These are phyloP conservation scores for Dione juno DNA, from an alignment of 2,888 invertebrate species.

Conservation along the genomic window DNA sequence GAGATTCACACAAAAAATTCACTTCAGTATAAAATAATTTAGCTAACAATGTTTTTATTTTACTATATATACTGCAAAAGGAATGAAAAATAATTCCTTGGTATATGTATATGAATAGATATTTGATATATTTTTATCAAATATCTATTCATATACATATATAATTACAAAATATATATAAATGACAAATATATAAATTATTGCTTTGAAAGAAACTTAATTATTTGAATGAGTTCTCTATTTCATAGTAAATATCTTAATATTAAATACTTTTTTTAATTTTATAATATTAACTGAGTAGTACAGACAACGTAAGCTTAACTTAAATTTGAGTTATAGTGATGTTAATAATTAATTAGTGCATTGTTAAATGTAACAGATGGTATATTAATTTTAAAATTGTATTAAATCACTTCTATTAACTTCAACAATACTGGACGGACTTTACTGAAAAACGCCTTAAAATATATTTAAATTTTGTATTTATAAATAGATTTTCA, in stretches of 20 bases:
- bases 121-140: too few relatives aligned
- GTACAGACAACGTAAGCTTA: not conserved
- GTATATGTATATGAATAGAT: too few relatives aligned
- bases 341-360: not conserved
- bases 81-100: not conserved
- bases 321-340: not conserved
- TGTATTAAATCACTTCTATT: too few relatives aligned
- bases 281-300: not conserved
- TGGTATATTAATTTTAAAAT: too few relatives aligned
- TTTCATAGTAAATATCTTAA: not conserved
- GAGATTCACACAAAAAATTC: slow-evolving; percentile 34
- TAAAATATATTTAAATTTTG: too few relatives aligned
- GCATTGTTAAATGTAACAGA: not conserved
- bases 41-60: not conserved
- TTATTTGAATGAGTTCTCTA: not conserved
- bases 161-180: too few relatives aligned
- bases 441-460: not conserved
- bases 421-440: too few relatives aligned
- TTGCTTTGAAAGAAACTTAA: too few relatives aligned
- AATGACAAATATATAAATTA: not conserved
- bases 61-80: not conserved
- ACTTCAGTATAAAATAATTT: not conserved
- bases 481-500: too few relatives aligned
- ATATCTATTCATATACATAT: too few relatives aligned
- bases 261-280: not conserved